Evolutionary conservation across 2,888 invertebrate species (phyloP).

Genomic region (Tetranychus piercei): DNA sequence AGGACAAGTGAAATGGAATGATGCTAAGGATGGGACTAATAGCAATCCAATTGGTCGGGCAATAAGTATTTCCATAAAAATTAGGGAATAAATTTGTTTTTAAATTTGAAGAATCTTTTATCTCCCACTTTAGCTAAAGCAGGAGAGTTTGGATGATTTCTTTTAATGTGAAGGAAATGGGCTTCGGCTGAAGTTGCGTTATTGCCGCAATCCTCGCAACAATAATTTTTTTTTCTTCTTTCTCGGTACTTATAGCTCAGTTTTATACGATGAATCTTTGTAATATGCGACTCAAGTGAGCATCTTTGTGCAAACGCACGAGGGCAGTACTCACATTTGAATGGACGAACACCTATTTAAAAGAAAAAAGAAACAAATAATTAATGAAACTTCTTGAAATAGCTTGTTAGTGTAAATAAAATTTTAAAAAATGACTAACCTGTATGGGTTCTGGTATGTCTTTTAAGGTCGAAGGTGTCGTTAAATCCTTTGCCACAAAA

Average conservation of each 20-base stretch:
- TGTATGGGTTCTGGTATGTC: constrained; percentile 70
- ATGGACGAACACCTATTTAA: constrained; percentile 62
- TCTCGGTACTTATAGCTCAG: constrained; percentile 94
- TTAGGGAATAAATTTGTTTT: too few species aligned
- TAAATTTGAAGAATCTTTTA: too few species aligned
- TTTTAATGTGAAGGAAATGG: too few species aligned
- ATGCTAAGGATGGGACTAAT: too few species aligned
- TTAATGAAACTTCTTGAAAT: background rate
- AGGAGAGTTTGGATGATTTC: too few species aligned
- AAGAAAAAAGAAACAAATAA: background rate
- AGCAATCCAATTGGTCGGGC: too few species aligned
- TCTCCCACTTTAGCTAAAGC: too few species aligned
- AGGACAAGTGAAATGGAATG: too few species aligned
- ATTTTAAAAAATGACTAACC: too few species aligned
- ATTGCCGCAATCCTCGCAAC: constrained; percentile 90
- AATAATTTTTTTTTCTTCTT: constrained; percentile 91
- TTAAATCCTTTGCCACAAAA: constrained; percentile 99
- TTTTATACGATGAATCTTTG: constrained; percentile 97
- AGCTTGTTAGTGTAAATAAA: background rate
- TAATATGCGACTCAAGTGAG: constrained; percentile 92
- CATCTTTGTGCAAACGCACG: constrained; percentile 98
- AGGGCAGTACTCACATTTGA: constrained; percentile 89
- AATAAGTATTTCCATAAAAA: too few species aligned
- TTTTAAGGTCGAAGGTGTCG: constrained; percentile 95
- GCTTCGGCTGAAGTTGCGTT: too few species aligned